Evolutionary conservation across 2,888 invertebrate genomes (phyloP).

Genomic region (Lasioglossum marginatum): DNA sequence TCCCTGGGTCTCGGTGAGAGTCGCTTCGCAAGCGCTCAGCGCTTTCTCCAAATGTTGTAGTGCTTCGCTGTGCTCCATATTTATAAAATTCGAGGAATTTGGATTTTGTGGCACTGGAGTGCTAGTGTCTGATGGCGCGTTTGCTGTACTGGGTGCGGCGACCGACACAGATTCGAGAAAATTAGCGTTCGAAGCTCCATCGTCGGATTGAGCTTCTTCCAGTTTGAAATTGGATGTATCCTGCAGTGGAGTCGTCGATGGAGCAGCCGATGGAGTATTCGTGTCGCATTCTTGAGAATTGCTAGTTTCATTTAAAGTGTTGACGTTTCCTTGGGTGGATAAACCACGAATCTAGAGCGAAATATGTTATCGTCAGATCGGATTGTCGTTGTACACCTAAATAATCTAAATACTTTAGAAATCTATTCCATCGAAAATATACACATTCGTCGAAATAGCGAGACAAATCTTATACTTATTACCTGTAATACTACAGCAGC

Average conservation of each 20-base stretch:
- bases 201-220: constrained; percentile 73
- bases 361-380: neutral
- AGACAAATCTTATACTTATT: constrained; percentile 16
- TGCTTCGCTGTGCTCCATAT: constrained; percentile 82
- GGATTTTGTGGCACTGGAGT: constrained; percentile 66
- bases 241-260: constrained; percentile 72
- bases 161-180: constrained; percentile 70
- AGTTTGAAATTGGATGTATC: constrained; percentile 67
- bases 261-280: constrained; percentile 66
- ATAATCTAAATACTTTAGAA: neutral
- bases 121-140: constrained; percentile 64
- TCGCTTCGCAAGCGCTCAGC: constrained; percentile 82
- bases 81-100: constrained; percentile 79
- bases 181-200: constrained; percentile 69
- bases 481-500: constrained; percentile 83
- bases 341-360: constrained; percentile 80
- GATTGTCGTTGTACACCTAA: neutral
- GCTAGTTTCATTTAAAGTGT: constrained; percentile 66
- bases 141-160: constrained; percentile 66
- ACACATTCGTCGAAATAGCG: neutral
- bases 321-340: constrained; percentile 80
- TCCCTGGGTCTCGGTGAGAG: constrained; percentile 82
- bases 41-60: constrained; percentile 83
- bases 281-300: constrained; percentile 68
- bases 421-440: too few relatives aligned